Percentiles rank a stretch among this genome's conserved stretches.
Evolutionary conservation across 2,797 vertebrate genomes (phyloP).

Genomic region (Coendou prehensilis): DNA sequence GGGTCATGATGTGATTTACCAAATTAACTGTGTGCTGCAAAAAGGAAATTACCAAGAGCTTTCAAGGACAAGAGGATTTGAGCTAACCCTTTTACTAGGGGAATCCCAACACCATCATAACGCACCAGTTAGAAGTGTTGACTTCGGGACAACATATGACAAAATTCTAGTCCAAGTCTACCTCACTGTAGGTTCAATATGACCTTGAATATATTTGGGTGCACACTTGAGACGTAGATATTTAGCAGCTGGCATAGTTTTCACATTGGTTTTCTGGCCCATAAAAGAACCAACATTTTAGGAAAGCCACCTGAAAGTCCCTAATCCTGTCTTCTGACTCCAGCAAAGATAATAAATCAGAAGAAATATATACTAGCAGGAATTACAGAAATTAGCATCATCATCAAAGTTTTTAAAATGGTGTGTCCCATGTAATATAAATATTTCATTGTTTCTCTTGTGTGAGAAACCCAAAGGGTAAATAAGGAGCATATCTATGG

Average conservation of each 20-base stretch:
- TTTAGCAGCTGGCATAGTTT: not conserved
- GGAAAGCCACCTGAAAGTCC: not conserved
- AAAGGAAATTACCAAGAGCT: not conserved
- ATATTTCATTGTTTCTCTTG: not conserved
- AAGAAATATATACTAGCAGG: not conserved
- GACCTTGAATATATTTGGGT: not conserved
- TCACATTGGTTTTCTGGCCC: not conserved
- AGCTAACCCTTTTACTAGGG: not conserved
- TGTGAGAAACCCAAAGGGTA: not conserved
- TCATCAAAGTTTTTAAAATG: not conserved
- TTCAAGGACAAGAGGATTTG: not conserved
- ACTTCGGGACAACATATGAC: not conserved
- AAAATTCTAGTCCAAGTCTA: not conserved
- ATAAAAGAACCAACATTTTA: not conserved
- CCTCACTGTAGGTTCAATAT: not conserved
- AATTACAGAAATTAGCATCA: not conserved
- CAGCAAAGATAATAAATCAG: not conserved
- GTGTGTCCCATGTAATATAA: not conserved
- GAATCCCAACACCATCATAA: not conserved
- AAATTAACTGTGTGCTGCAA: not conserved
- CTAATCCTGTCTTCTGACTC: not conserved
- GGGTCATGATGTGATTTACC: not conserved
- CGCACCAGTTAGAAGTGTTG: not conserved
- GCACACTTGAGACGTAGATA: not conserved
- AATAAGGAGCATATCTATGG: not conserved